phyloP scores from a whole-genome alignment of 2,888 invertebrate genomes.

The Heliconius ethilla region DNA sequence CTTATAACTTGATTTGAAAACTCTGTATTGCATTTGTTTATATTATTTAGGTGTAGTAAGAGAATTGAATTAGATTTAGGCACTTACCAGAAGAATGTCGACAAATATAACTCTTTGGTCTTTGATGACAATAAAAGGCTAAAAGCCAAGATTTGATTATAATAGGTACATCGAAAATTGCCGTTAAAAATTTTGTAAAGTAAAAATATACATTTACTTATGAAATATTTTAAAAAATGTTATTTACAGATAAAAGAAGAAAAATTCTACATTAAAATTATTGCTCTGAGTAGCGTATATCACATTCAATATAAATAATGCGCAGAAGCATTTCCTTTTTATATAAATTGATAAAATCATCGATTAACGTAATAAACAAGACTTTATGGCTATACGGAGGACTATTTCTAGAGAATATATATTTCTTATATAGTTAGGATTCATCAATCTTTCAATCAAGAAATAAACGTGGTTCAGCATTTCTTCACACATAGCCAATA shows the following conservation, averaged over 20 bases:
- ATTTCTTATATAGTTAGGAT: slow-evolving; percentile 1
- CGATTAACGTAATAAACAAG: neutral
- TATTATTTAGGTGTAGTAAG: too few species aligned
- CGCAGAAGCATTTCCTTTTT: slow-evolving; percentile 12
- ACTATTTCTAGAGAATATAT: neutral
- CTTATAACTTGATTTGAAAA: neutral
- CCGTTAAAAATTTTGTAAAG: neutral
- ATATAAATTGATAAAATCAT: slow-evolving; percentile 10
- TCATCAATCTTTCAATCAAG: neutral
- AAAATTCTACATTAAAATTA: neutral
- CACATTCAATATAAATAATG: neutral
- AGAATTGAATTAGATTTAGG: too few species aligned
- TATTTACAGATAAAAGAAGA: neutral
- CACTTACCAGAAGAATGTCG: too few species aligned
- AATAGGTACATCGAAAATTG: neutral
- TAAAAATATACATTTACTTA: neutral
- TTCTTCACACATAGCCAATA: too few species aligned
- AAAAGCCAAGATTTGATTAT: neutral
- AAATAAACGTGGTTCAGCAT: neutral
- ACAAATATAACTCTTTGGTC: neutral
- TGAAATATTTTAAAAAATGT: neutral
- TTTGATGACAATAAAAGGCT: neutral
- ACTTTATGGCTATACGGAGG: neutral
- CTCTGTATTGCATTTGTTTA: too few species aligned
- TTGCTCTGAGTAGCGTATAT: neutral